Evolutionary conservation across 1,140 invertebrate genomes (phyloP).

Genomic region (Trinorchestia longiramus): DNA sequence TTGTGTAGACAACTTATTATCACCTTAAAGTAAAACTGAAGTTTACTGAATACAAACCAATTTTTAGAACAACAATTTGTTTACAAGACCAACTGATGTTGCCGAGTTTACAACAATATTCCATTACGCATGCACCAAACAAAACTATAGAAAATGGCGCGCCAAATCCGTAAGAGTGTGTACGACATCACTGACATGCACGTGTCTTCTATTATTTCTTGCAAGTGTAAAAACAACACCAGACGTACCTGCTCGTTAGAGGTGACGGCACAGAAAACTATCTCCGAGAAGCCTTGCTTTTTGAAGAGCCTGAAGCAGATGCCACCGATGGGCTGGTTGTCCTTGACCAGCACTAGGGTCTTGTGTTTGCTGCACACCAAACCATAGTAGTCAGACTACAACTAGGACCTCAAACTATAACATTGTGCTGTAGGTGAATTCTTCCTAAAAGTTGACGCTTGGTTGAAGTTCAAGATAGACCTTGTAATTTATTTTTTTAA

Average conservation of each 20-base stretch:
- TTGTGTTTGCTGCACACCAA: slow-evolving; percentile 86
- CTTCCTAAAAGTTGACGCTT: too few species aligned
- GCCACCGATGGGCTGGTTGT: slow-evolving; percentile 93
- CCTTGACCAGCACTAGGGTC: slow-evolving; percentile 91
- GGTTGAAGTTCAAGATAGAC: too few species aligned
- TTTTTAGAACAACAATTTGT: too few species aligned
- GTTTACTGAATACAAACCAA: too few species aligned
- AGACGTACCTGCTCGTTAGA: slow-evolving; percentile 86
- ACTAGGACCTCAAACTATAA: background rate
- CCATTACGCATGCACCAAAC: background rate
- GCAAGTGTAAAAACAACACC: background rate
- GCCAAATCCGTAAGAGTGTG: background rate
- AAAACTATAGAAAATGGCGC: too few species aligned
- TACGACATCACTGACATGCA: background rate
- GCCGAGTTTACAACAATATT: background rate
- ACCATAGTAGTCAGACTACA: background rate
- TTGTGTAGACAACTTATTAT: too few species aligned
- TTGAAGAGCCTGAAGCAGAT: slow-evolving; percentile 98
- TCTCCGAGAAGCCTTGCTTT: slow-evolving; percentile 93
- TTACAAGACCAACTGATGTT: too few species aligned
- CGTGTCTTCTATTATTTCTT: background rate
- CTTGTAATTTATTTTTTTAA: too few species aligned
- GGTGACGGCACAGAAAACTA: slow-evolving; percentile 98
- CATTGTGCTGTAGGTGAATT: too few species aligned
- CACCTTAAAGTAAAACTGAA: too few species aligned